These are phyloP conservation scores for Mythimna lalbum DNA, from an alignment of 2,888 invertebrate genomes.

Conservation along the genomic window DNA sequence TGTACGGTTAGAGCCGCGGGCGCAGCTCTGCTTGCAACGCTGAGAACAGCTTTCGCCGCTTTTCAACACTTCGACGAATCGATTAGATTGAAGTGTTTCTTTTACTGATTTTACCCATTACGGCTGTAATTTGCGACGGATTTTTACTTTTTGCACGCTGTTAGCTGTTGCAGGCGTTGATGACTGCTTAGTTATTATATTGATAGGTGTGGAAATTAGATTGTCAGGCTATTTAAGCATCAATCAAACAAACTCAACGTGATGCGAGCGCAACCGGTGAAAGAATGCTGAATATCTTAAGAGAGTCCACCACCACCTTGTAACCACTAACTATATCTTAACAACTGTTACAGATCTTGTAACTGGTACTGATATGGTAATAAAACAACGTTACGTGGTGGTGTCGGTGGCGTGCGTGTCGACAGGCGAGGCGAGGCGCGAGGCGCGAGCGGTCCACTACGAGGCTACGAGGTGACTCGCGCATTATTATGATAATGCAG, in stretches of 20 bases:
- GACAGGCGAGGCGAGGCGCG: slow-evolving; percentile 69
- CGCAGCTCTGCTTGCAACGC: slow-evolving; percentile 76
- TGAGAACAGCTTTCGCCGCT: slow-evolving; percentile 89
- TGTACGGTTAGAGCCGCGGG: slow-evolving; percentile 83
- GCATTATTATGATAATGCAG: slow-evolving; percentile 89
- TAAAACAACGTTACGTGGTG: slow-evolving; percentile 57
- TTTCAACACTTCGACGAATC: slow-evolving; percentile 89
- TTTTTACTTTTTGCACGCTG: slow-evolving; percentile 54
- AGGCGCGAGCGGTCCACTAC: slow-evolving; percentile 67
- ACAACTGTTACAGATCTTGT: slow-evolving; percentile 57
- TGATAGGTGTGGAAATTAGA: slow-evolving; percentile 35
- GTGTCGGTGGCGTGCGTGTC: slow-evolving; percentile 70
- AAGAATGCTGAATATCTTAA: neutral
- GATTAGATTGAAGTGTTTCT: slow-evolving; percentile 82
- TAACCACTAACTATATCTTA: slow-evolving; percentile 44
- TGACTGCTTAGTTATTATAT: slow-evolving; percentile 28
- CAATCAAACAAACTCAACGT: neutral
- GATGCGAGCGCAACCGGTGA: neutral
- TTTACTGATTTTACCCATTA: slow-evolving; percentile 78
- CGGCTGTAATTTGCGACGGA: slow-evolving; percentile 62
- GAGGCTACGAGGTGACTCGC: slow-evolving; percentile 86
- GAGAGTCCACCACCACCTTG: slow-evolving; percentile 30
- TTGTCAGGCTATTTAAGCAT: slow-evolving; percentile 1
- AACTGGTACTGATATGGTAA: slow-evolving; percentile 60
- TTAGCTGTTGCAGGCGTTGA: slow-evolving; percentile 24